A percentile compares a stretch with the other conserved stretches of the same genome.
Conservation (phyloP, 2,888 invertebrate genomes). For the Anorthoa munda region DNA sequence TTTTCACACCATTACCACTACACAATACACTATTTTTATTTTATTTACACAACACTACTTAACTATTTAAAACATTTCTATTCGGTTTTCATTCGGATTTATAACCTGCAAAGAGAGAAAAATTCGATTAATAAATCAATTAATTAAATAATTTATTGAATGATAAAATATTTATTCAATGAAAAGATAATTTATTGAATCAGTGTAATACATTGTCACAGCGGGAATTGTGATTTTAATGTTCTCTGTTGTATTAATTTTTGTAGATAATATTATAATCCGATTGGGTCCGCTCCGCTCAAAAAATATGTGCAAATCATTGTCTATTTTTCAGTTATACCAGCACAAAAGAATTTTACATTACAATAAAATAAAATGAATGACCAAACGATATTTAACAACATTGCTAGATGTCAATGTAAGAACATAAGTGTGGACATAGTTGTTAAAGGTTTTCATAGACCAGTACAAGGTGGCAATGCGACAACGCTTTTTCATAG, state of each 20-base stretch:
- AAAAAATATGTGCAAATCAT: neutral
- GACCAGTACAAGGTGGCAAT: no score
- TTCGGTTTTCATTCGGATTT: conserved; percentile 69
- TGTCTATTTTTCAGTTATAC: neutral
- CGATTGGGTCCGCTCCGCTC: conserved; percentile 19
- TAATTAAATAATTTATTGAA: neutral
- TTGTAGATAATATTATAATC: conserved; percentile 5
- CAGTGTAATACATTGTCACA: conserved; percentile 22
- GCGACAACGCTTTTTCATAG: no score
- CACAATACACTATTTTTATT: conserved; percentile 54
- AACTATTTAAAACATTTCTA: conserved; percentile 69
- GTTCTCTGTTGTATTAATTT: conserved; percentile 4
- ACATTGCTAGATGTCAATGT: no score
- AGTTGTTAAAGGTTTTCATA: no score
- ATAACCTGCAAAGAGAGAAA: conserved; percentile 68
- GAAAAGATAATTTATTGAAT: neutral
- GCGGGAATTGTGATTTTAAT: conserved; percentile 46
- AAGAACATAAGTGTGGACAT: no score
- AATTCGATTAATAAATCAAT: conserved; percentile 13
- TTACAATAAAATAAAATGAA: neutral
- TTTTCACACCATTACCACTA: conserved; percentile 74
- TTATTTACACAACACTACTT: conserved; percentile 58
- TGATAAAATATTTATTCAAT: conserved; percentile 25
- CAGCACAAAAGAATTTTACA: neutral
- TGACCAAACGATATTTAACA: neutral